Evolutionary conservation across 2,888 invertebrate genomes (phyloP).

Genomic region (Masnerella sp.): DNA sequence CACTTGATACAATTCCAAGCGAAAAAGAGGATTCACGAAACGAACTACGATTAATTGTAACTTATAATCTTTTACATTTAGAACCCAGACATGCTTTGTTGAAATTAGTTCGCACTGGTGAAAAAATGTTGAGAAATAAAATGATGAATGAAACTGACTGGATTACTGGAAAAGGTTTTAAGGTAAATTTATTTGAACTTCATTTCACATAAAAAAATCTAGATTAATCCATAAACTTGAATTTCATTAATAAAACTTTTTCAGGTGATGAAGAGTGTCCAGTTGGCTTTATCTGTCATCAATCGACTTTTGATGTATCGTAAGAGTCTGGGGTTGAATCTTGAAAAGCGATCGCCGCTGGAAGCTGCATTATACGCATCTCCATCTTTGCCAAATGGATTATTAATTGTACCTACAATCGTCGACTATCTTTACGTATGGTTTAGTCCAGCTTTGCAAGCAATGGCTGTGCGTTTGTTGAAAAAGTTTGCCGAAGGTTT

Average conservation of each 20-base stretch:
- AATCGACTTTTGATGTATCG: slow-evolving; percentile 75
- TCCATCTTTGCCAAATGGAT: slow-evolving; percentile 74
- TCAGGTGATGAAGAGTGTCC: slow-evolving; percentile 73
- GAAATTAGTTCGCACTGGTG: slow-evolving; percentile 74
- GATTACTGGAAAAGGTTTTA: slow-evolving; percentile 75
- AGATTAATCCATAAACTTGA: too few relatives aligned
- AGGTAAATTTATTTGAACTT: slow-evolving; percentile 61
- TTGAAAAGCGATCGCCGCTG: slow-evolving; percentile 72
- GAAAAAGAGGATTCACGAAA: slow-evolving; percentile 72
- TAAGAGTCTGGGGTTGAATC: slow-evolving; percentile 70
- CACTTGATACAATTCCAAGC: slow-evolving; percentile 67
- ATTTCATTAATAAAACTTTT: too few relatives aligned
- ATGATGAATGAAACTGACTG: slow-evolving; percentile 77
- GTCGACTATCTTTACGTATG: slow-evolving; percentile 81
- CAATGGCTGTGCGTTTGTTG: slow-evolving; percentile 79
- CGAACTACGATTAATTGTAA: slow-evolving; percentile 73
- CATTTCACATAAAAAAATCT: not conserved
- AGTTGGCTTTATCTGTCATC: slow-evolving; percentile 74
- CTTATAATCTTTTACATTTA: slow-evolving; percentile 74
- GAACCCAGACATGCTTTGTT: slow-evolving; percentile 75
- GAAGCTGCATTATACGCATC: slow-evolving; percentile 76
- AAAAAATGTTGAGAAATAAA: slow-evolving; percentile 71
- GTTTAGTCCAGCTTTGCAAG: slow-evolving; percentile 80
- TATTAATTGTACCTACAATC: slow-evolving; percentile 79
- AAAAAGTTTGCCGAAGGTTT: slow-evolving; percentile 80